A percentile compares a stretch with the other conserved stretches of the same genome.
These are phyloP conservation scores for Limnephilus auricula DNA, from an alignment of 2,888 invertebrate species.

Conservation along the genomic window DNA sequence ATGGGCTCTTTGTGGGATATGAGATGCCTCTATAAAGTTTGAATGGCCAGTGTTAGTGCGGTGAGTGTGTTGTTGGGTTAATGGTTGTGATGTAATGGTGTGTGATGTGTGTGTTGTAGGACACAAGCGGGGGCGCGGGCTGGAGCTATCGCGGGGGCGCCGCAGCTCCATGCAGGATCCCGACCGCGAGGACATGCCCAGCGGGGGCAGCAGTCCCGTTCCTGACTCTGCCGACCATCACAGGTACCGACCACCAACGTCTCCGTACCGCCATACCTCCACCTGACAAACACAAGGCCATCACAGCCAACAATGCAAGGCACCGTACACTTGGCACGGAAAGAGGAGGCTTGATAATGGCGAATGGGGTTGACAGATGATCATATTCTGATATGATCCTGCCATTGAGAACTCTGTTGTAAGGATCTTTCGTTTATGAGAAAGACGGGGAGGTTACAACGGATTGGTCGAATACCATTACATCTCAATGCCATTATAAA, in stretches of 20 bases:
- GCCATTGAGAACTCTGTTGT: background rate
- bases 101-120: slow-evolving; percentile 74
- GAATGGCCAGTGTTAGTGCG: background rate
- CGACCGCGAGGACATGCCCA: slow-evolving; percentile 53
- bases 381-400: background rate
- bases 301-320: background rate
- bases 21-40: background rate
- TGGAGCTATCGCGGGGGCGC: background rate
- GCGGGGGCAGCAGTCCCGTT: slow-evolving; percentile 65
- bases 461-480: background rate
- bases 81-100: background rate
- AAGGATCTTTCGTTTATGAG: background rate
- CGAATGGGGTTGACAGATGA: background rate
- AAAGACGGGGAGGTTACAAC: background rate
- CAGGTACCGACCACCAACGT: slow-evolving; percentile 50
- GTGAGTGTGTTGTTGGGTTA: background rate
- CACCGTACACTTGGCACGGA: background rate
- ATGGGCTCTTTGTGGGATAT: background rate
- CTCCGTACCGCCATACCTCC: background rate
- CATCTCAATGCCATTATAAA: background rate
- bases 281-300: background rate
- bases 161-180: slow-evolving; percentile 68
- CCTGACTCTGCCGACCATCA: slow-evolving; percentile 64
- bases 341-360: background rate
- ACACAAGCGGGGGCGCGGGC: slow-evolving; percentile 70